phyloP scores from a whole-genome alignment of 2,797 vertebrate genomes.

The Micromesistius poutassou region DNA sequence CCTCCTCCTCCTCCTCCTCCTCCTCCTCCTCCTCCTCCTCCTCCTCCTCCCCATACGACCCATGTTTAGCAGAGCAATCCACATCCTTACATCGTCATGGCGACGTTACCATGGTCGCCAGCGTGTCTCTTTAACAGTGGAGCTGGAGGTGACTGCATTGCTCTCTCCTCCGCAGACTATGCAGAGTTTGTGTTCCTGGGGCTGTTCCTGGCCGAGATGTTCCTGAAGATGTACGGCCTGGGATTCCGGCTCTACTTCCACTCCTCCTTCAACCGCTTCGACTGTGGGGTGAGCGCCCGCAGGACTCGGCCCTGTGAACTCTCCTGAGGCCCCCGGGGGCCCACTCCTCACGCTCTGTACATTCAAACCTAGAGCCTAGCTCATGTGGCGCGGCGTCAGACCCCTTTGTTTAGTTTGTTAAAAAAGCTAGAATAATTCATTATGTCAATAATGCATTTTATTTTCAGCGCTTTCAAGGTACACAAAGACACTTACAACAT shows the following conservation, averaged over 20 bases:
- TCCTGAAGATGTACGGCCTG: conserved; percentile 97
- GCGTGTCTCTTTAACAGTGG: neutral
- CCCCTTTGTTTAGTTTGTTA: neutral
- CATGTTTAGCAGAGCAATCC: neutral
- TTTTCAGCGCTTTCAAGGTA: too few relatives aligned
- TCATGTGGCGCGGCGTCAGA: neutral
- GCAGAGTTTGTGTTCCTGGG: conserved; percentile 98
- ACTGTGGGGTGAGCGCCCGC: conserved; percentile 87
- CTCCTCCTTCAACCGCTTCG: conserved; percentile 98
- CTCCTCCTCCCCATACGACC: too few relatives aligned
- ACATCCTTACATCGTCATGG: neutral
- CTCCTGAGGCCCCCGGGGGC: neutral
- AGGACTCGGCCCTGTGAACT: neutral
- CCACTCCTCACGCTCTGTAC: neutral
- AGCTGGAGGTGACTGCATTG: neutral
- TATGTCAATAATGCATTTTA: neutral
- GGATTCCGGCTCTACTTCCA: conserved; percentile 97
- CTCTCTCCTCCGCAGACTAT: conserved; percentile 80
- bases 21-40: too few relatives aligned
- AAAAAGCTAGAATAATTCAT: neutral
- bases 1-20: too few relatives aligned
- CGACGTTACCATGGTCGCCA: neutral
- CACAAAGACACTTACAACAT: neutral
- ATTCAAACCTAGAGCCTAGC: neutral
- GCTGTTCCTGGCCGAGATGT: conserved; percentile 97